phyloP scores from a whole-genome alignment of 2,797 vertebrate species.

The Enteromius afrohamiltoni region DNA sequence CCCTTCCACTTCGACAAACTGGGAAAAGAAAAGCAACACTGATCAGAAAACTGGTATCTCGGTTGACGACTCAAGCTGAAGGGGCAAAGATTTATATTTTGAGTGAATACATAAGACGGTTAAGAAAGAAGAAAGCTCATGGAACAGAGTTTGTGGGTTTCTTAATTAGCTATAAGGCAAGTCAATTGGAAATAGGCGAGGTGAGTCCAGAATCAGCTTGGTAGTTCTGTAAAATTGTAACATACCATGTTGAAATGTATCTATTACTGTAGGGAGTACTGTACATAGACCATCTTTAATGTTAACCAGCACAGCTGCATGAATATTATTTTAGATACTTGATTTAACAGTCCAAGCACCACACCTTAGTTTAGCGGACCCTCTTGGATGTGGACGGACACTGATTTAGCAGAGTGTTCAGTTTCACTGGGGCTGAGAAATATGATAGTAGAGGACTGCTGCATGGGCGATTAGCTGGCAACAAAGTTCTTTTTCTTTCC shows the following conservation, averaged over 20 bases:
- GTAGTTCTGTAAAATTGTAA: neutral
- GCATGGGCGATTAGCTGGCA: conserved; percentile 46
- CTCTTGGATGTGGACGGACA: conserved; percentile 38
- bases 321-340: conserved; percentile 34
- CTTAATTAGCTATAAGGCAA: neutral
- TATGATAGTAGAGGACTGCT: conserved; percentile 48
- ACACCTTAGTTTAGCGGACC: conserved; percentile 2
- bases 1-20: conserved; percentile 99
- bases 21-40: conserved; percentile 28
- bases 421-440: conserved; percentile 63
- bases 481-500: conserved; percentile 20
- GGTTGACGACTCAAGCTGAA: neutral
- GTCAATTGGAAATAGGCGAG: neutral
- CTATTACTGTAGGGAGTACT: conserved; percentile 13
- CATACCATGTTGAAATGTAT: neutral
- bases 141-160: neutral
- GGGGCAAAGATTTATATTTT: neutral
- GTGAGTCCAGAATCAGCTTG: neutral
- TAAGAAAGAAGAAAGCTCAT: neutral
- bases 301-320: conserved; percentile 8
- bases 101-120: neutral
- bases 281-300: neutral
- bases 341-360: conserved; percentile 36
- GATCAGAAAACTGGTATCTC: neutral
- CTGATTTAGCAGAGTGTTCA: conserved; percentile 59